Evolutionary conservation across 2,113 vertebrate genomes (phyloP).

Genomic region (Dromaius novaehollandiae): DNA sequence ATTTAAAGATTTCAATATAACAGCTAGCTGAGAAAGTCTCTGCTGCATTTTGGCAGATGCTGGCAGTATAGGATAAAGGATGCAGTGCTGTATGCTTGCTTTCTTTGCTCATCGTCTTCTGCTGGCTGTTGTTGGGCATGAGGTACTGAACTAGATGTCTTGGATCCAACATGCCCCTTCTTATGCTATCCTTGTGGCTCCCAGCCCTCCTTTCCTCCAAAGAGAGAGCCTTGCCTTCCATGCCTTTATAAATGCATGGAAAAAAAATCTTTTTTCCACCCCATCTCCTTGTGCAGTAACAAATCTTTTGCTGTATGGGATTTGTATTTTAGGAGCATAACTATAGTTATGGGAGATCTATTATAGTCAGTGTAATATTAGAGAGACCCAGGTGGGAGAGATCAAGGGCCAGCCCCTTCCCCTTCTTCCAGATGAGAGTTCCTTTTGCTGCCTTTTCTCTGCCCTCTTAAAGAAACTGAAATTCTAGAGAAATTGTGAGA

Average conservation of each 20-base stretch:
- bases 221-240: background rate
- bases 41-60: background rate
- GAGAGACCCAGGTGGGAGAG: background rate
- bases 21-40: background rate
- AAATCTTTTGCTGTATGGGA: accelerated
- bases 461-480: background rate
- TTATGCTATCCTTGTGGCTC: background rate
- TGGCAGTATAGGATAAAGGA: background rate
- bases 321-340: background rate
- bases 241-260: background rate
- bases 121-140: background rate
- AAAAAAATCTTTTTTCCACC: background rate
- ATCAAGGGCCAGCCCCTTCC: background rate
- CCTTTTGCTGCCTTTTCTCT: background rate
- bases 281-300: background rate
- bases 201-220: background rate
- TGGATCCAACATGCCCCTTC: background rate
- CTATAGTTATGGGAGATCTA: background rate
- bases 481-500: background rate
- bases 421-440: background rate
- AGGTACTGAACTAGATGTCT: background rate
- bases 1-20: no score
- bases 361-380: background rate
- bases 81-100: no score
- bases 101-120: background rate